These are phyloP conservation scores for Proteles cristata DNA, from an alignment of 2,113 vertebrate species.

Conservation along the genomic window DNA sequence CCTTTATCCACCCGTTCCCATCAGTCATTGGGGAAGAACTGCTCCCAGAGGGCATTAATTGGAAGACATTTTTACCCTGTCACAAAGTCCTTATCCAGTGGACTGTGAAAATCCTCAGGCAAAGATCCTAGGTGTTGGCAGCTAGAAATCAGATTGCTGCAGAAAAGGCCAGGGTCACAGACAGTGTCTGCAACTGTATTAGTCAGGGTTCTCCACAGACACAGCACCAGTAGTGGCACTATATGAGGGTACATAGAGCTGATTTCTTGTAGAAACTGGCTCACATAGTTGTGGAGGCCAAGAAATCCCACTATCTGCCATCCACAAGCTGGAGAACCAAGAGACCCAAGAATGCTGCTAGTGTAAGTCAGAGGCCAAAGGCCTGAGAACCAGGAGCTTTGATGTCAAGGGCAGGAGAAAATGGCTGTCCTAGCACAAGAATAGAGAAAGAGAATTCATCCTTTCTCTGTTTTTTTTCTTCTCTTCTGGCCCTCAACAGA, in stretches of 20 bases:
- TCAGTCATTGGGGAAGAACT: not conserved
- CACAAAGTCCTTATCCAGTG: not conserved
- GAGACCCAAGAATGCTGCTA: not conserved
- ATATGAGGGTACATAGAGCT: not conserved
- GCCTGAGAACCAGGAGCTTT: not conserved
- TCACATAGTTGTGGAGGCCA: not conserved
- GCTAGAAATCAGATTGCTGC: not conserved
- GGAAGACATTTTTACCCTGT: not conserved
- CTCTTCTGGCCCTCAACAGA: not conserved
- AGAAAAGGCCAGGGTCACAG: not conserved
- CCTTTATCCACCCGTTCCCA: not conserved
- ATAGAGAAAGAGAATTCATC: not conserved
- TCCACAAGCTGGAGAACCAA: not conserved
- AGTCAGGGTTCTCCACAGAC: not conserved
- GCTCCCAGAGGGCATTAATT: not conserved
- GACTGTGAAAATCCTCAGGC: not conserved
- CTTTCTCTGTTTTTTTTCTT: not conserved
- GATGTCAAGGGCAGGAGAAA: not conserved
- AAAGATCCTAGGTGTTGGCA: not conserved
- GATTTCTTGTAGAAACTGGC: not conserved
- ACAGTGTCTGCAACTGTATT: not conserved
- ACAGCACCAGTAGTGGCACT: not conserved
- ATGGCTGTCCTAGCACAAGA: not conserved
- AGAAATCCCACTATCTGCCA: not conserved
- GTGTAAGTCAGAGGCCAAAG: not conserved